Evolutionary conservation across 1,140 invertebrate species (phyloP), one percentile per base, ranked within the genome.

Genomic region (Drosophila arawakana): DNA sequence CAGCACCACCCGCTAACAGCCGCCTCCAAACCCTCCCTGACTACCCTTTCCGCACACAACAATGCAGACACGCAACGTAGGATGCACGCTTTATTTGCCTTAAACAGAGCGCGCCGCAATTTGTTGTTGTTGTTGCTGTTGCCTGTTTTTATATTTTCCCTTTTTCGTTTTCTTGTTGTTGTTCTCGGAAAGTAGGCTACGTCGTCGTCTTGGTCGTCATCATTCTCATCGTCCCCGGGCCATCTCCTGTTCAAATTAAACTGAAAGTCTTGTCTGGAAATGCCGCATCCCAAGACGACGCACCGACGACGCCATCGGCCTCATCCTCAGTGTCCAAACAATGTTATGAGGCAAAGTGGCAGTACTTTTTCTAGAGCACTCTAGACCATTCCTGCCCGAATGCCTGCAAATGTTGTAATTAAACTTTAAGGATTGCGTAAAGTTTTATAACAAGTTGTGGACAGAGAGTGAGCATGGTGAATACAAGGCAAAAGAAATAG

Each of bases 181-280:
- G 39, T 55, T 15, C 54, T 72, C 57, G 60, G 74, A 80, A 84
- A 84, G 84, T 88, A 71, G 84, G 84, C 84, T 84, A 84, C 70
- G 71, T 78, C 73, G 8, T 54, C 65, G 18, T 58, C 37, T 9
- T 66, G 41, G 15, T 61, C 58, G 54, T 62, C 47, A 35, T 13
- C 37, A 37, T 71, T 39, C 15, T 35, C 73, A 30, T 18, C 52
- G 34, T 55, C 74, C 69, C 50, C 62, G 62, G 57, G 69, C 68
- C 74, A 78, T 81, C 84, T 84, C 74, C 77, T 89, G 84, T 89
- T 89, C 84, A 88, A 88, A 88, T 88, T 84, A 89, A 88, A 88
- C 84, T 80, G 84, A 80, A 89, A 88, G 79, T 84, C 84, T 88
- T 88, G 83, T 83, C 82, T 79, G 66, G 52, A 47, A 50, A 46